Percentiles rank a stretch among this genome's conserved stretches.
Conservation (phyloP, 1,140 invertebrate genomes). For the Alviniconcha marisindica region DNA sequence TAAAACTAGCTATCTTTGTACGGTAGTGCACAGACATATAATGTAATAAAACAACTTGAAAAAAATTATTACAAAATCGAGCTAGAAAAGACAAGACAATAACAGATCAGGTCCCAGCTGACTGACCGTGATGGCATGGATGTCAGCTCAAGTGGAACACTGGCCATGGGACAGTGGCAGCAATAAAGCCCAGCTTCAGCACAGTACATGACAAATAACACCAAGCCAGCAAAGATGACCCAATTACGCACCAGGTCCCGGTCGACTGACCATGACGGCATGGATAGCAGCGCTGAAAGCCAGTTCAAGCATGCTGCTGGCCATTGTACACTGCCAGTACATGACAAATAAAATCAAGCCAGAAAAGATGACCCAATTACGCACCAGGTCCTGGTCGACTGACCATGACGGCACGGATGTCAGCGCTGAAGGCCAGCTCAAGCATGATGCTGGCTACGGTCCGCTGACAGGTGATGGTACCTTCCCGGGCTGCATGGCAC, state of each 20-base stretch:
- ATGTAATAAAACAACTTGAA: too few relatives aligned
- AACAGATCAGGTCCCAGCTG: too few relatives aligned
- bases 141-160: constrained; percentile 70
- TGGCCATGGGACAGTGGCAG: constrained; percentile 66
- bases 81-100: too few relatives aligned
- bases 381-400: constrained; percentile 69
- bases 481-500: constrained; percentile 62
- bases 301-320: constrained; percentile 70
- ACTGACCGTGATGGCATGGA: constrained; percentile 61
- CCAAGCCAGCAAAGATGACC: too few relatives aligned
- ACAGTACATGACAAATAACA: too few relatives aligned
- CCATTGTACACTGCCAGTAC: constrained; percentile 66
- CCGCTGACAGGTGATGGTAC: constrained; percentile 64
- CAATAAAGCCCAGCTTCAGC: too few relatives aligned
- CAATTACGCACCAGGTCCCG: constrained; percentile 67
- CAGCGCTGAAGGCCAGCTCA: constrained; percentile 69
- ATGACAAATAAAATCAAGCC: too few relatives aligned
- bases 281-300: constrained; percentile 68
- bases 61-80: too few relatives aligned
- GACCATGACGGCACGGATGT: constrained; percentile 65
- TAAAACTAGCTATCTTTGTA: too few relatives aligned
- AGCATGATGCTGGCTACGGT: constrained; percentile 69
- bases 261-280: constrained; percentile 61
- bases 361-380: too few relatives aligned
- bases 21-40: too few relatives aligned